Conservation (phyloP, 1,140 invertebrate genomes). For the Vanessa tameamea region DNA sequence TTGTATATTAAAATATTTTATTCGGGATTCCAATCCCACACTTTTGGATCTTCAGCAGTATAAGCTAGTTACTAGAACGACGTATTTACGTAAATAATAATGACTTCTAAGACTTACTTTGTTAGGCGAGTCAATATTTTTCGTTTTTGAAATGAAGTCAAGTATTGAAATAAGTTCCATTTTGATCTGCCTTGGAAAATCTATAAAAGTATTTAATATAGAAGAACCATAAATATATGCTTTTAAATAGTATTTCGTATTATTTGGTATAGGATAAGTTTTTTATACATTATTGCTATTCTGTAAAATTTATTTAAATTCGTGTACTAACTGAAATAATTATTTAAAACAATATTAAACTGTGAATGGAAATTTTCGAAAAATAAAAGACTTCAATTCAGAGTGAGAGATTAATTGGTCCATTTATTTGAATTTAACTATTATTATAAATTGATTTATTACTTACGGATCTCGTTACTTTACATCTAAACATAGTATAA, state of each 20-base stretch:
- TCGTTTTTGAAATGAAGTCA: constrained; percentile 17
- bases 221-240: neutral
- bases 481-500: constrained; percentile 52
- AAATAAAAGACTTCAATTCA: too few relatives aligned
- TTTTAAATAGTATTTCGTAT: too few relatives aligned
- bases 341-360: too few relatives aligned
- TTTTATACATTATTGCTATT: too few relatives aligned
- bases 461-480: constrained; percentile 49
- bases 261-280: too few relatives aligned
- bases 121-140: constrained; percentile 10
- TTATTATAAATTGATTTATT: neutral
- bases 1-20: too few relatives aligned
- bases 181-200: constrained; percentile 37
- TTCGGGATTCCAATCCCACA: too few relatives aligned
- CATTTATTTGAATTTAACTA: neutral
- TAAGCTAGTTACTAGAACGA: neutral
- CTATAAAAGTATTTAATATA: constrained; percentile 32
- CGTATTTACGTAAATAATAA: neutral
- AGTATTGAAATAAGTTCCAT: constrained; percentile 18
- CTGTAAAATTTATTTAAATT: too few relatives aligned
- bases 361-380: too few relatives aligned
- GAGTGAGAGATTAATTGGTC: too few relatives aligned
- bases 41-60: too few relatives aligned
- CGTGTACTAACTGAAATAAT: too few relatives aligned
- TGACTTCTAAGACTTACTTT: constrained; percentile 23